Percentiles rank a stretch among this genome's conserved stretches.
phyloP scores from a whole-genome alignment of 2,113 vertebrate species.

The Xiphophorus hellerii region DNA sequence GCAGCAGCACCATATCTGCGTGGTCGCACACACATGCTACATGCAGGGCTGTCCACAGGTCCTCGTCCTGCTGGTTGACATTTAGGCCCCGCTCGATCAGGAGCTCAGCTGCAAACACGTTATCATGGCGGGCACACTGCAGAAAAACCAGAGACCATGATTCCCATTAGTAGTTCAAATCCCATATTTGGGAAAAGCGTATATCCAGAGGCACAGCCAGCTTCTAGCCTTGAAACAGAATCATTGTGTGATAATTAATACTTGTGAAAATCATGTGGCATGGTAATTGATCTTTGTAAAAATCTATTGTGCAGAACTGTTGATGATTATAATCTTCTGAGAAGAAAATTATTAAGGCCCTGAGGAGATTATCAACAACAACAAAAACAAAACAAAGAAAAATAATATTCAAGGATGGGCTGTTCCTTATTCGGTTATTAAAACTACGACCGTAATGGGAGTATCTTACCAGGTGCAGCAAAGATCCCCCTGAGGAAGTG shows the following conservation, averaged over 20 bases:
- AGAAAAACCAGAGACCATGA: constrained; percentile 29
- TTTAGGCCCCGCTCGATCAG: constrained; percentile 91
- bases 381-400: background rate
- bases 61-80: constrained; percentile 93
- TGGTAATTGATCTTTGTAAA: constrained; percentile 10
- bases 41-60: constrained; percentile 94
- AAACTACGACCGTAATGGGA: background rate
- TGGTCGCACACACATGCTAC: constrained; percentile 92
- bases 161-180: background rate
- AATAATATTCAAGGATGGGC: background rate
- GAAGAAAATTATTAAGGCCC: constrained; percentile 9
- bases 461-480: constrained; percentile 92
- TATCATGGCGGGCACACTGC: constrained; percentile 95
- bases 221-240: background rate
- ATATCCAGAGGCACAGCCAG: background rate
- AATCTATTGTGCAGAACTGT: background rate
- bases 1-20: constrained; percentile 87
- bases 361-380: background rate
- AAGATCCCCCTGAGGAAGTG: constrained; percentile 87
- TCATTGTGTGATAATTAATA: background rate
- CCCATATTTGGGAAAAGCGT: too few species aligned
- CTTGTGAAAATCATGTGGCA: background rate
- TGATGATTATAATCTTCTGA: constrained; percentile 7
- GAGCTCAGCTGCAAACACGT: constrained; percentile 90
- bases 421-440: background rate